Conservation (phyloP, 2,888 invertebrate genomes). For the Tupiocoris notatus region DNA sequence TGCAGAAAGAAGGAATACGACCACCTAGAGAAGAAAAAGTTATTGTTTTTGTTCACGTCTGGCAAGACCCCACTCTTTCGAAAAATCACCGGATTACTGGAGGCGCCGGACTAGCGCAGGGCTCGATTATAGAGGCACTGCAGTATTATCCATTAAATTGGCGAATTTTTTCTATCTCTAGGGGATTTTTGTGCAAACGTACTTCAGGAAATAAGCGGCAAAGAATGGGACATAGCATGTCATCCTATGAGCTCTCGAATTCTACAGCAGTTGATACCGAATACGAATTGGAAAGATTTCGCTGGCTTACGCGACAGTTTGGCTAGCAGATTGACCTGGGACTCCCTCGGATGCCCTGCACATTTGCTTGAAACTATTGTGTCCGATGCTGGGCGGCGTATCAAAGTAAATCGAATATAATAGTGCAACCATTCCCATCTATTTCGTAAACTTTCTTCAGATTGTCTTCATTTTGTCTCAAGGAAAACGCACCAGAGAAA, state of each 20-base stretch:
- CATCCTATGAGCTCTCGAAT: slow-evolving; percentile 26
- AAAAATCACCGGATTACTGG: too few relatives aligned
- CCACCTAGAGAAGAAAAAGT: too few relatives aligned
- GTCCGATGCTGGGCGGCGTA: background rate
- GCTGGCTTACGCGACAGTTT: slow-evolving; percentile 9
- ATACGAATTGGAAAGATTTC: background rate
- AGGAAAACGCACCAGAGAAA: slow-evolving; percentile 10
- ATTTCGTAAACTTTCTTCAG: too few relatives aligned
- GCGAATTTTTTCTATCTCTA: slow-evolving; percentile 21
- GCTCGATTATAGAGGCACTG: too few relatives aligned
- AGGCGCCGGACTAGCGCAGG: too few relatives aligned
- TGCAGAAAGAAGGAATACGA: too few relatives aligned
- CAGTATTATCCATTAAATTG: too few relatives aligned
- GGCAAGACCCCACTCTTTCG: too few relatives aligned
- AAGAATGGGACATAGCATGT: slow-evolving; percentile 24
- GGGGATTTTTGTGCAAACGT: slow-evolving; percentile 19
- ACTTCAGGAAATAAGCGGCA: slow-evolving; percentile 21
- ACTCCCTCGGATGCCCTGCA: slow-evolving; percentile 14
- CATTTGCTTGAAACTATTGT: slow-evolving; percentile 12
- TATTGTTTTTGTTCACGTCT: too few relatives aligned
- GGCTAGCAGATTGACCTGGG: slow-evolving; percentile 5
- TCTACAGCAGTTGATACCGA: slow-evolving; percentile 12
- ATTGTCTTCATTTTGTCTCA: background rate
- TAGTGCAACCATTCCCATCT: background rate
- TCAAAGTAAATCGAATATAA: background rate